Base-by-base conservation (phyloP, 2,797 vertebrate species). In the Epinephelus coioides region DNA sequence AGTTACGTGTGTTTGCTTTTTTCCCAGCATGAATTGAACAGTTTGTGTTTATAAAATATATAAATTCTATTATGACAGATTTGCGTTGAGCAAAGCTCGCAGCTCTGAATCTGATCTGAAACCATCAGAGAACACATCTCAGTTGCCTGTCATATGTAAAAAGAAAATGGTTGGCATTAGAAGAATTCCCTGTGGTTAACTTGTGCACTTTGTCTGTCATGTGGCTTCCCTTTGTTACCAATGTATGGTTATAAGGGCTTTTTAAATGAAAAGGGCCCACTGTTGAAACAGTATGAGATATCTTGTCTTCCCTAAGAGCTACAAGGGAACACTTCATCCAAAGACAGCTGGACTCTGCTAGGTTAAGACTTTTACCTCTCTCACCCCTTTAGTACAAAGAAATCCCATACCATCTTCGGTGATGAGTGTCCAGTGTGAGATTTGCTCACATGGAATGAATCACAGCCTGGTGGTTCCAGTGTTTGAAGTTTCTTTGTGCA, bases 391-490 rank as follows among this genome's bases (percentile, higher is more conserved):
- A 59, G 44, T 65, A 47, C 46, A 64, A 56, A 54, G 6, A 17
- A 43, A 21, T 44, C 56, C 27, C 4, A 43, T n/a, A n/a, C 14
- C 15, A 17, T 61, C 44, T 14, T 14, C 13, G 0, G 2, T 27
- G 47, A 25, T 38, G 27, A 61, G 13, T 21, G 21, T 67, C 55
- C 68, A 54, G n/a, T 69, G 34, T 75, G 54, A 57, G 44, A 38
- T 67, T 77, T 70, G 19, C 69, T 72, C 54, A 19, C 30, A 59
- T 64, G 8, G 54, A 73, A 63, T 21, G 3, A 49, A 69, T 68
- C 40, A 43, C 40, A 43, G 40, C 40, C 43, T 40, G 62, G 1
- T 9, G 47, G 50, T 49, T 64, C 21, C 66, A 79, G 53, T 62
- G 25, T 64, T 54, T 50, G 3, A 69, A 62, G 60, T 61, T 51